Evolutionary conservation across 2,113 vertebrate species (phyloP).

Genomic region (Emberiza fucata): DNA sequence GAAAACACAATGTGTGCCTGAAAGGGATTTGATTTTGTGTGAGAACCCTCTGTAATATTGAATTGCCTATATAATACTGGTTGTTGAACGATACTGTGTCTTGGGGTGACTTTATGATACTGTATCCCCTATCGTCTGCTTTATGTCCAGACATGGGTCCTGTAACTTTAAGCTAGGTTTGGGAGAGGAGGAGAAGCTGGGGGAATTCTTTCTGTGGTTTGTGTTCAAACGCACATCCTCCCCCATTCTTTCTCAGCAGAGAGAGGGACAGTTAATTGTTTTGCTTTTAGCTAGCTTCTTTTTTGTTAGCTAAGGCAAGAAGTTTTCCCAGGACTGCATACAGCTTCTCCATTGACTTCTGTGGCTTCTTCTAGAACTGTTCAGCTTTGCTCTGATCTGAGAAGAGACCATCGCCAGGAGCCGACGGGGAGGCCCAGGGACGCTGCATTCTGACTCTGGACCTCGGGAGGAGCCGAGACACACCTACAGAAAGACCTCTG

Average conservation of each 20-base stretch:
- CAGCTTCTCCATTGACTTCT: background rate
- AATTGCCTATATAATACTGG: background rate
- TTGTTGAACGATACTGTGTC: background rate
- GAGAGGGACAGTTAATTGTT: background rate
- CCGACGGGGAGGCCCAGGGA: accelerated
- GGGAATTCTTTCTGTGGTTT: background rate
- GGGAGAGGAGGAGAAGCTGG: background rate
- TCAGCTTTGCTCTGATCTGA: background rate
- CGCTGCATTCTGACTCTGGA: background rate
- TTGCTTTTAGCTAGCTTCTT: background rate
- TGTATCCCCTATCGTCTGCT: background rate
- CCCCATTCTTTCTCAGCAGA: background rate
- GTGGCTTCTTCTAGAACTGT: background rate
- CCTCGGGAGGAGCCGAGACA: background rate
- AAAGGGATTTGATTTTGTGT: background rate
- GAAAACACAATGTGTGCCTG: background rate
- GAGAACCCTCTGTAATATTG: background rate
- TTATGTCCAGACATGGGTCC: background rate
- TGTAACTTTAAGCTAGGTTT: background rate
- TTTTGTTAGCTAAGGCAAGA: background rate
- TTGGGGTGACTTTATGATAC: background rate
- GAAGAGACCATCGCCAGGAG: background rate
- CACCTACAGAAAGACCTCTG: background rate
- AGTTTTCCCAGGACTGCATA: background rate
- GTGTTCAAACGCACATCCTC: background rate